Evolutionary conservation across 2,113 vertebrate genomes (phyloP).

Genomic region (Pollachius pollachius): DNA sequence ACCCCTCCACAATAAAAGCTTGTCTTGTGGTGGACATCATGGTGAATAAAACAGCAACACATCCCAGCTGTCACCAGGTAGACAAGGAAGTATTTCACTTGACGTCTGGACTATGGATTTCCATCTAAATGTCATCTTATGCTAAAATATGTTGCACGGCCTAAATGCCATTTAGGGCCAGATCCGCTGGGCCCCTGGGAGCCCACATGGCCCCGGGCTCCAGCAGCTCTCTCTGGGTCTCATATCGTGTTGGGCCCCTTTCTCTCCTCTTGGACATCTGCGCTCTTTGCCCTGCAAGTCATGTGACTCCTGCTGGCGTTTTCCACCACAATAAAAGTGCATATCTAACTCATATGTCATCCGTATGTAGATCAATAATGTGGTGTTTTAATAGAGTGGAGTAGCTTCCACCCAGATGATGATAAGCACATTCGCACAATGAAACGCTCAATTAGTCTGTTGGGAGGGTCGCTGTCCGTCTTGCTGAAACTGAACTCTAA

Average conservation of each 20-base stretch:
- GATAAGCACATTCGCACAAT: not conserved
- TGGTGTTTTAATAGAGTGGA: not conserved
- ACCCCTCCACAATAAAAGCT: too few relatives aligned
- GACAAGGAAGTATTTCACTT: conserved; percentile 28
- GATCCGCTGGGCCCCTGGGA: too few relatives aligned
- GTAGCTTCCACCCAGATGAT: not conserved
- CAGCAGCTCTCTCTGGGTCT: conserved; percentile 67
- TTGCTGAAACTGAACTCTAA: conserved; percentile 32
- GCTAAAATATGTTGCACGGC: conserved; percentile 49
- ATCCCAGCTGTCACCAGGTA: too few relatives aligned
- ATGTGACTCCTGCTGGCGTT: too few relatives aligned
- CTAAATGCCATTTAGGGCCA: conserved; percentile 64
- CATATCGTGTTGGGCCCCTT: conserved; percentile 63
- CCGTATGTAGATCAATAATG: too few relatives aligned
- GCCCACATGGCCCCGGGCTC: conserved; percentile 46
- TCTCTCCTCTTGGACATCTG: conserved; percentile 37
- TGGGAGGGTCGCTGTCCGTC: conserved; percentile 24
- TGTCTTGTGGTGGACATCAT: too few relatives aligned
- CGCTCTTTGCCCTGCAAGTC: conserved; percentile 21
- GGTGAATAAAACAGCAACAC: too few relatives aligned
- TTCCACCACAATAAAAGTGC: not conserved
- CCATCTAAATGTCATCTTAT: conserved; percentile 63
- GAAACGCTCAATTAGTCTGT: too few relatives aligned
- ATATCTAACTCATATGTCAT: too few relatives aligned
- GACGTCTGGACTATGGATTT: conserved; percentile 28